Evolutionary conservation across 2,888 invertebrate species (phyloP), one percentile per base, ranked within the genome.

Genomic region (Oscheius sp.): DNA sequence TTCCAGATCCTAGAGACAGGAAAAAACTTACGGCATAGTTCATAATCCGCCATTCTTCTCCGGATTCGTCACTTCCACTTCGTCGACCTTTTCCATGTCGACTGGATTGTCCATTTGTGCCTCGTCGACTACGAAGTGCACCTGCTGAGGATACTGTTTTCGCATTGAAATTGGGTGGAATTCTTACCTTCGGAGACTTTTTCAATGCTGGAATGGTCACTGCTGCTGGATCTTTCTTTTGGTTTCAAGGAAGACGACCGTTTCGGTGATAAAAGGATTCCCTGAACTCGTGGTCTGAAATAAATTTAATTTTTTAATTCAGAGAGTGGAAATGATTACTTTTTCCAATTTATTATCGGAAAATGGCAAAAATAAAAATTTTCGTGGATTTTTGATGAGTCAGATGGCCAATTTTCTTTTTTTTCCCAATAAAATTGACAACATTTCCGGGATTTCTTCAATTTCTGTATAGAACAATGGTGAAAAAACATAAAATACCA

Each of bases 151-250:
- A 59, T 55, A 55, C 6, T 55, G 21, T 55, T 23, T 35, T 35
- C 35, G 3, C 35, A n/a, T 49, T 21, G 21, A 13, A 49, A 18
- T 7, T 49, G 16, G 49, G 13, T 13, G 13, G 13, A 49, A 49
- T 7, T 49, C 55, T 41, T 16, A 71, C 71, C 61, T 25, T 71
- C 71, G 9, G 52, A 52, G 16, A 71, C 63, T 46, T 71, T 71
- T 46, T 71, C 71, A 29, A 71, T 71, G 21, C 71, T 71, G 12
- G 71, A 71, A 61, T 71, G 53, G 21, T 71, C 71, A 35, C 71
- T 71, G 53, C 71, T 71, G 46, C 71, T 71, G 7, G 71, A 71
- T 49, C 71, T 23, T 29, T 35, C 35, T 70, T 71, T 27, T 29
- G 59, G 21, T 25, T 53, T 46, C 35, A 27, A 45, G 41, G 43